Evolutionary conservation across 2,113 vertebrate genomes (phyloP).

Genomic region (Ovis canadensis): DNA sequence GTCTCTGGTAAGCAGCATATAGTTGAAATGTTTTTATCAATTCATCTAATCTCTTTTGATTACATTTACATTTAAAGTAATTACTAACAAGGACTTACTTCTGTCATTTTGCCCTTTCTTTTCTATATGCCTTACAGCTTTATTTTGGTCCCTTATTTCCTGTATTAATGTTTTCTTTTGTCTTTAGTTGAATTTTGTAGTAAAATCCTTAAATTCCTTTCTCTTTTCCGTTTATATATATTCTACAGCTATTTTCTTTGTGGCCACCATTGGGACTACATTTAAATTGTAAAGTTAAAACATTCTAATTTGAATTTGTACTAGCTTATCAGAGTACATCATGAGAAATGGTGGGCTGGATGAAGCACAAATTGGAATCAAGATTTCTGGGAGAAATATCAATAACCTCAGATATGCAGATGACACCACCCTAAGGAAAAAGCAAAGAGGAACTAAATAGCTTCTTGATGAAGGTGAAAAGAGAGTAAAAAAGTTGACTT

Average conservation of each 20-base stretch:
- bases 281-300: not conserved
- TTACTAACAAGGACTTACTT: not conserved
- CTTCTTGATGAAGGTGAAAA: not conserved
- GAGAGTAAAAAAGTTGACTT: not conserved
- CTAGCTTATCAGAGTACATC: not conserved
- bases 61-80: not conserved
- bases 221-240: fast-evolving
- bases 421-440: not conserved
- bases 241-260: not conserved
- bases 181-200: not conserved
- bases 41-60: not conserved
- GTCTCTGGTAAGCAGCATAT: not conserved
- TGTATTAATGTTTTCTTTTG: not conserved
- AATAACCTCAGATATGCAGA: not conserved
- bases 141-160: not conserved
- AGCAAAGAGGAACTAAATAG: not conserved
- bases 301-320: not conserved
- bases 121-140: not conserved
- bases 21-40: not conserved
- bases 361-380: not conserved
- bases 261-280: not conserved
- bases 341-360: not conserved
- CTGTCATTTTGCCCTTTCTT: not conserved
- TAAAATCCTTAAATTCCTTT: not conserved
- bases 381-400: not conserved